Percentiles rank a stretch among this genome's conserved stretches.
These are phyloP conservation scores for Lepidonotus clava DNA, from an alignment of 2,888 invertebrate genomes.

Conservation along the genomic window DNA sequence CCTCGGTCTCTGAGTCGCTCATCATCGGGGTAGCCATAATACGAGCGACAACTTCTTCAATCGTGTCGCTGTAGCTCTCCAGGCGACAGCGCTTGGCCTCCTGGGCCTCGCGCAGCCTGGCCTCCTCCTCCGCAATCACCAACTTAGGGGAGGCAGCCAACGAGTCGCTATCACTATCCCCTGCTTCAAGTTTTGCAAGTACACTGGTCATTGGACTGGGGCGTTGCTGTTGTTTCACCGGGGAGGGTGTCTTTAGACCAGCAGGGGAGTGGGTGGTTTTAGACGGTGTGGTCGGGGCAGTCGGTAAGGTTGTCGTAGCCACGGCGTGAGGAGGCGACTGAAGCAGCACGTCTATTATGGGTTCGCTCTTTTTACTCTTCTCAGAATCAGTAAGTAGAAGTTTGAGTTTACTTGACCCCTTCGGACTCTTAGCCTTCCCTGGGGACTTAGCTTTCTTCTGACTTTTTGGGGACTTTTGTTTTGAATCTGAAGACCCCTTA, in stretches of 20 bases:
- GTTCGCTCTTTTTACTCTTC: not conserved
- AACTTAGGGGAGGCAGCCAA: slow-evolving; percentile 25
- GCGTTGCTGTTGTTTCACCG: not conserved
- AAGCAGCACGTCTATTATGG: not conserved
- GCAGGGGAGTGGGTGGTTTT: not conserved
- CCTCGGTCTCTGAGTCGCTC: not conserved
- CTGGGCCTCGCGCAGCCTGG: slow-evolving; percentile 15
- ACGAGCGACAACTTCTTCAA: slow-evolving; percentile 47
- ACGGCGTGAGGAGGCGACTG: not conserved
- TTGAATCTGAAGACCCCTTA: not conserved
- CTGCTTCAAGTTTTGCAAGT: not conserved
- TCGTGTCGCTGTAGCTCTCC: slow-evolving; percentile 54
- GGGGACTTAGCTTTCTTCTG: slow-evolving; percentile 17
- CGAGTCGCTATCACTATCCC: slow-evolving; percentile 28
- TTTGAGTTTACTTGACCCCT: slow-evolving; percentile 1
- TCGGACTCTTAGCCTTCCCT: slow-evolving; percentile 19
- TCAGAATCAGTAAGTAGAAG: not conserved
- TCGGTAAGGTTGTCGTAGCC: not conserved
- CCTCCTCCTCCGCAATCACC: slow-evolving; percentile 53
- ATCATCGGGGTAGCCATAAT: not conserved
- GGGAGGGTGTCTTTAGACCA: not conserved
- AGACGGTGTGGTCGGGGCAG: not conserved
- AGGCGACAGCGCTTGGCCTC: slow-evolving; percentile 52
- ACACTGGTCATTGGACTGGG: not conserved
- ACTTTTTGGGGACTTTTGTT: slow-evolving; percentile 4